phyloP scores from a whole-genome alignment of 1,140 invertebrate species.

The Nomia melanderi region DNA sequence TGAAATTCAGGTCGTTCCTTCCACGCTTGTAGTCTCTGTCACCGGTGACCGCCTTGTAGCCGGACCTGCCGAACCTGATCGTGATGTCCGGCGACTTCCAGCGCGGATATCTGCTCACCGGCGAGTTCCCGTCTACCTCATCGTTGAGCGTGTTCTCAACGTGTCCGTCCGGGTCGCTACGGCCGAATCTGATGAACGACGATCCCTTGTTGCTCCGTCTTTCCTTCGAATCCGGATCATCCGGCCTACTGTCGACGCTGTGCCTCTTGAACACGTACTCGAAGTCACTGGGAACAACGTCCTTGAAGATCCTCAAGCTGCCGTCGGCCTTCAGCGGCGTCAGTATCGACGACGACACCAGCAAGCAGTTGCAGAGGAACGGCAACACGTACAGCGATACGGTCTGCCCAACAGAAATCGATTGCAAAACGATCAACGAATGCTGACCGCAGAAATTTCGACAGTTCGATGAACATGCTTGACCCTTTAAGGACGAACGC shows the following conservation, averaged over 20 bases:
- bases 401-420: neutral
- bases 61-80: constrained; percentile 75
- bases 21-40: constrained; percentile 44
- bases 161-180: constrained; percentile 50
- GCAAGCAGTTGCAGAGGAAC: constrained; percentile 59
- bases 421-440: too few species aligned
- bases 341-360: constrained; percentile 60
- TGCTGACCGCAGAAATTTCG: too few species aligned
- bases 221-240: constrained; percentile 72
- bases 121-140: constrained; percentile 32
- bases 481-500: too few species aligned
- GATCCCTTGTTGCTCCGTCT: constrained; percentile 72
- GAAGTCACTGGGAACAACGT: constrained; percentile 63
- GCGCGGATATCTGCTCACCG: constrained; percentile 50
- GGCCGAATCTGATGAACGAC: constrained; percentile 76
- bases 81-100: constrained; percentile 71
- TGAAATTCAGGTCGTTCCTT: constrained; percentile 64
- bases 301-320: constrained; percentile 54
- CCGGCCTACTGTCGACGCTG: constrained; percentile 45
- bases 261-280: constrained; percentile 70
- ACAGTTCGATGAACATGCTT: too few species aligned
- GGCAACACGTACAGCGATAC: constrained; percentile 63
- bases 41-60: constrained; percentile 21
- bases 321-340: constrained; percentile 58
- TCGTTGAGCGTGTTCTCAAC: constrained; percentile 10